A percentile compares a stretch with the other conserved stretches of the same genome.
Conservation (phyloP, 2,113 vertebrate genomes). For the Electrona antarctica region DNA sequence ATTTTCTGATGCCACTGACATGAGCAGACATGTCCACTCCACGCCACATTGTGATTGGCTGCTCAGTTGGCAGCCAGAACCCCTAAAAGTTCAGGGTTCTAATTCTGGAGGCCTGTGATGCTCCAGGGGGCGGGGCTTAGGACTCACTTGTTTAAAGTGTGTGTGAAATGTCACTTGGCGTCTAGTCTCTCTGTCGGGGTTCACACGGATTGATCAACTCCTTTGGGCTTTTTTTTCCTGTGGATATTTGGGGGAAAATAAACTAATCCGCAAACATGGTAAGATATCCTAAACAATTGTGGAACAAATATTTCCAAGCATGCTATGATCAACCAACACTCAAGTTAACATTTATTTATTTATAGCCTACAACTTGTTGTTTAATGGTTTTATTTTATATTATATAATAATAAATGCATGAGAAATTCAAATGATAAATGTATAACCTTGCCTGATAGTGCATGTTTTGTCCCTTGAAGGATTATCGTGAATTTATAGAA, state of each 20-base stretch:
- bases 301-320: background rate
- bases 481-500: too few relatives aligned
- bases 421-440: too few relatives aligned
- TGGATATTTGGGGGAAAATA: conserved; percentile 76
- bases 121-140: conserved; percentile 75
- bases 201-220: conserved; percentile 79
- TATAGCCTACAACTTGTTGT: too few relatives aligned
- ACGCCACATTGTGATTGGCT: conserved; percentile 75
- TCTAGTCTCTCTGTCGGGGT: conserved; percentile 83
- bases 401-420: conserved; percentile 1
- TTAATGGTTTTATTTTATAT: background rate
- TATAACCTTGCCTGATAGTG: too few relatives aligned
- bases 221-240: conserved; percentile 74
- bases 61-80: conserved; percentile 59
- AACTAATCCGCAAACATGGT: conserved; percentile 81
- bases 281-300: conserved; percentile 55
- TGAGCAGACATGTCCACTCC: conserved; percentile 33
- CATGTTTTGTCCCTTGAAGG: too few relatives aligned
- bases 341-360: background rate
- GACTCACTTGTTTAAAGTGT: conserved; percentile 77
- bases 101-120: conserved; percentile 78
- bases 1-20: conserved; percentile 7
- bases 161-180: conserved; percentile 75
- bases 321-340: background rate
- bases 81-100: conserved; percentile 84